These are phyloP conservation scores for Platygyra sinensis DNA, from an alignment of 64 coral and sea anemone genomes.

Conservation along the genomic window DNA sequence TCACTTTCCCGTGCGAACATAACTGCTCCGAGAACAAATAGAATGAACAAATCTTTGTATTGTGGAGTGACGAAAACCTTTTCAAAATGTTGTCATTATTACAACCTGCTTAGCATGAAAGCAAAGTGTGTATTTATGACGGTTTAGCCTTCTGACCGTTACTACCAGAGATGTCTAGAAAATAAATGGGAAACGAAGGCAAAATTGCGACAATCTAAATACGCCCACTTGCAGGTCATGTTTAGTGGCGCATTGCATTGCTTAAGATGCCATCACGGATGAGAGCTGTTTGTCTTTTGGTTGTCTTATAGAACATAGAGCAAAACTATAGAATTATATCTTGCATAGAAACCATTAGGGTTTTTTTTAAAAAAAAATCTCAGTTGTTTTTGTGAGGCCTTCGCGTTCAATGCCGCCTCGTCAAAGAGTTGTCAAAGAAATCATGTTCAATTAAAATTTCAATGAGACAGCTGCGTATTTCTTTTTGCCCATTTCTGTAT, in stretches of 20 bases:
- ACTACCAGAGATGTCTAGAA: neutral
- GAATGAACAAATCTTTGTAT: slow-evolving; percentile 4
- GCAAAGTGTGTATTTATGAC: neutral
- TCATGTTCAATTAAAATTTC: slow-evolving; percentile 18
- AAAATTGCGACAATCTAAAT: neutral
- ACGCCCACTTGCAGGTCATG: neutral
- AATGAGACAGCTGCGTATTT: neutral
- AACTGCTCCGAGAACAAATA: slow-evolving; percentile 1
- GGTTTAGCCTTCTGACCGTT: neutral
- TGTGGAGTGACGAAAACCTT: neutral
- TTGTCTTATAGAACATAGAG: neutral
- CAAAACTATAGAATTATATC: neutral
- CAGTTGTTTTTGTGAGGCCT: neutral
- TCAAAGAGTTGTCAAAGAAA: slow-evolving; percentile 14
- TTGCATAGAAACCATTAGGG: too few species aligned
- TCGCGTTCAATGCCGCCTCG: neutral
- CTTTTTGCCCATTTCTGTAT: neutral
- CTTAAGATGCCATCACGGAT: neutral
- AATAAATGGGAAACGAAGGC: neutral
- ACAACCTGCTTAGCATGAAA: neutral
- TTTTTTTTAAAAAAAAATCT: neutral
- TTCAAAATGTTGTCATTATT: neutral
- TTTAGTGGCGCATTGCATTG: neutral
- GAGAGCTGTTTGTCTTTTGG: neutral
- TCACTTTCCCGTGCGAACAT: neutral